Evolutionary conservation across 1,140 invertebrate genomes (phyloP), one percentile per base, ranked within the genome.

Genomic region (Anastrepha ludens): DNA sequence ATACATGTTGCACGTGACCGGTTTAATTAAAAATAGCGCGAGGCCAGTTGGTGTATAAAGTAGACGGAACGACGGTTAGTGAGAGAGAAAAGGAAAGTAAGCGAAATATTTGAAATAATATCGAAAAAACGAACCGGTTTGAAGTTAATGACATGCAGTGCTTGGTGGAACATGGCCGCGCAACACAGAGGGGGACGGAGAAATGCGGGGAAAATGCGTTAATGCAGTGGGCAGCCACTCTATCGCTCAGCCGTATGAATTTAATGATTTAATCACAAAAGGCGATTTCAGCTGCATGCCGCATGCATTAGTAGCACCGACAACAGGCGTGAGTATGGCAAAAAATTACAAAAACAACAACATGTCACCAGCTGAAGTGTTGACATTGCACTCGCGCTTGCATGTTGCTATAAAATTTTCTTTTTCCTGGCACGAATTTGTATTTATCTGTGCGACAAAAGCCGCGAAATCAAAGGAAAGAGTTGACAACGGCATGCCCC

Each of bases 201-300:
- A n/a, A n/a, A n/a, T n/a, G n/a, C n/a, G n/a, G 13, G 3, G 47
- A 41, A 44, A 39, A 6, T 74, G 15, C 39, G 39, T 11, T 13
- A 62, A 5, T 74, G 67, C 64, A 74, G 74, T 81, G 20, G 44
- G 74, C 47, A 81, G 20, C 44, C 74, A 47, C 47, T 78, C 65
- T 78, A 67, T 64, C 87, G 74, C 47, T 78, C 65, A 86, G 86
- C 81, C 87, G 87, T 88, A 88, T 88, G 87, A 88, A 88, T 88
- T 88, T 88, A 88, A 88, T 88, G 87, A 88, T 88, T 88, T 88
- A 88, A 88, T 88, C 85, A 88, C 65, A 88, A 88, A 88, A 88
- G 62, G 62, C 87, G 81, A 67, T 87, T 67, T 29, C 29, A 29
- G 29, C 29, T 29, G 29, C 29, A 29, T 29, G 59, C 78, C 47